Conservation (phyloP, 2,113 vertebrate genomes). For the Leptodactylus fuscus region DNA sequence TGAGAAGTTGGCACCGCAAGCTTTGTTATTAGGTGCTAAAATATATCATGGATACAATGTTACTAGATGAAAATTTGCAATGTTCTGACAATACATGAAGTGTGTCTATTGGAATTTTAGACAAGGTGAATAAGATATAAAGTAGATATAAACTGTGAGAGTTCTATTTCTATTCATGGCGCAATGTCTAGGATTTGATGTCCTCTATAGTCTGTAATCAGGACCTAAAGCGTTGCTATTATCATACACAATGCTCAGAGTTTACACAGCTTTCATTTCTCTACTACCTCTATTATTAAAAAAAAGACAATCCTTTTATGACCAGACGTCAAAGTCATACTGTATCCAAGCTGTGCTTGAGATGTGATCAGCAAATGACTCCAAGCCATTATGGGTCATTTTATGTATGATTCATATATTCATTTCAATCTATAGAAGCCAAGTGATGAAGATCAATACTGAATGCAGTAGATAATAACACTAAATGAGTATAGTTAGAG, state of each 20-base stretch:
- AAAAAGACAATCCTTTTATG: neutral
- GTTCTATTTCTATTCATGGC: neutral
- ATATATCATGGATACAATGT: neutral
- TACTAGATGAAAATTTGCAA: neutral
- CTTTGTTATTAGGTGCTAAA: no score
- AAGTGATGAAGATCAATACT: constrained; percentile 14
- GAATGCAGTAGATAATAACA: constrained; percentile 27
- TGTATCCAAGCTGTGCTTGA: neutral
- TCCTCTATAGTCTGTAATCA: neutral
- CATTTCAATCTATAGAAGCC: constrained; percentile 3
- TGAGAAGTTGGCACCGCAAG: no score
- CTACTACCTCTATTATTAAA: constrained; percentile 3
- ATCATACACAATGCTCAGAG: neutral
- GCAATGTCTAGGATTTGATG: neutral
- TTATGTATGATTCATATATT: constrained; percentile 8
- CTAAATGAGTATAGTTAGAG: constrained; percentile 16
- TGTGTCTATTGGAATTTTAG: neutral
- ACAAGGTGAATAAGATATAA: neutral
- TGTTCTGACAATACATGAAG: neutral
- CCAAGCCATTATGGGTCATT: neutral
- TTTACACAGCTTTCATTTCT: constrained; percentile 7
- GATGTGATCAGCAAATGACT: neutral
- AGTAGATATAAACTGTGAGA: no score
- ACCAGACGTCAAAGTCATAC: neutral
- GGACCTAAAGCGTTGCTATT: neutral